Conservation (phyloP, 1,140 invertebrate species). For the Drosophila varians region DNA sequence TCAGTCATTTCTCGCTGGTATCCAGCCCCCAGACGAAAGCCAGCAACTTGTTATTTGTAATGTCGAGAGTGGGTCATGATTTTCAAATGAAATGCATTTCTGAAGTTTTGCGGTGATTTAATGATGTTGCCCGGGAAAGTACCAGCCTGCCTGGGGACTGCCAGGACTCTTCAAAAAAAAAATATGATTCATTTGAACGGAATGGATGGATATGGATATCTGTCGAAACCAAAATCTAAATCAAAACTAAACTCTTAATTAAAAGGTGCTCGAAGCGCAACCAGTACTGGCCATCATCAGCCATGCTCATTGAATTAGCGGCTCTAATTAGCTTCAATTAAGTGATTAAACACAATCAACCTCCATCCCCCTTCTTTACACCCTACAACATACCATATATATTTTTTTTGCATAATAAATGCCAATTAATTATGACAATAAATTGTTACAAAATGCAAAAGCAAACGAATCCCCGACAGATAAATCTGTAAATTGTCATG, state of each 20-base stretch:
- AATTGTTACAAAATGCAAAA: constrained; percentile 40
- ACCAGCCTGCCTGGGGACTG: constrained; percentile 9
- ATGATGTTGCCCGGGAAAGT: constrained; percentile 64
- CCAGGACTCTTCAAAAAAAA: constrained; percentile 33
- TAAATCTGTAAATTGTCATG: constrained; percentile 59
- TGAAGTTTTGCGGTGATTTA: constrained; percentile 71
- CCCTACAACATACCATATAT: no score
- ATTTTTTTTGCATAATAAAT: constrained; percentile 54
- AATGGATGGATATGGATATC: no score
- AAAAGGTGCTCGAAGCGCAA: constrained; percentile 19
- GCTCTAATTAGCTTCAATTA: constrained; percentile 75
- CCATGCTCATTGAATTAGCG: constrained; percentile 52
- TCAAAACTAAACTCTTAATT: constrained; percentile 10
- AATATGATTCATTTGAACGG: constrained; percentile 40
- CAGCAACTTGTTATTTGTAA: constrained; percentile 74
- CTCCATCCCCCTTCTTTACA: no score
- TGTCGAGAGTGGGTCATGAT: constrained; percentile 63
- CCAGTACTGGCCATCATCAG: constrained; percentile 31
- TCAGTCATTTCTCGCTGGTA: not conserved
- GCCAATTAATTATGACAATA: constrained; percentile 72
- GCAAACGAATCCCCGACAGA: constrained; percentile 19
- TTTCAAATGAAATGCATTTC: constrained; percentile 76
- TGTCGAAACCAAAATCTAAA: no score
- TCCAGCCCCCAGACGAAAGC: constrained; percentile 52
- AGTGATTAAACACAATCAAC: constrained; percentile 63